Percentiles rank a stretch among this genome's conserved stretches.
These are phyloP conservation scores for Synanthedon andrenaeformis DNA, from an alignment of 2,888 invertebrate genomes.

Conservation along the genomic window DNA sequence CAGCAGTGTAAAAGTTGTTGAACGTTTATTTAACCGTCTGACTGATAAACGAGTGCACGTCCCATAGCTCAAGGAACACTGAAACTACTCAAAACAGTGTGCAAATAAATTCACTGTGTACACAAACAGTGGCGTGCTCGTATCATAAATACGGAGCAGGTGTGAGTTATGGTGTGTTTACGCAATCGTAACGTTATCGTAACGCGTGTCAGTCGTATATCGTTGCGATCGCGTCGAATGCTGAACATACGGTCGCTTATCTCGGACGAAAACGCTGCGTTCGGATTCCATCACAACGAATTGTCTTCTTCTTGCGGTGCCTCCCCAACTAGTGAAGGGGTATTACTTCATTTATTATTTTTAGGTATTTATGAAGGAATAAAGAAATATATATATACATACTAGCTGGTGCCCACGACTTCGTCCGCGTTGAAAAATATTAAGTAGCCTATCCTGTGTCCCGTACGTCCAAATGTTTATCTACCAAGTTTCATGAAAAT, in stretches of 20 bases:
- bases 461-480: too few species aligned
- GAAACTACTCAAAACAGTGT: not conserved
- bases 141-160: conserved; percentile 7
- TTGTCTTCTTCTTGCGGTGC: too few species aligned
- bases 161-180: conserved; percentile 8
- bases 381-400: too few species aligned
- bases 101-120: not conserved
- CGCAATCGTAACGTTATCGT: conserved; percentile 3
- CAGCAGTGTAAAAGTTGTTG: not conserved
- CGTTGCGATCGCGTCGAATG: conserved; percentile 1
- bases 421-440: too few species aligned
- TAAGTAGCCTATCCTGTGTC: too few species aligned
- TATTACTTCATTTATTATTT: too few species aligned
- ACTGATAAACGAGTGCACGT: not conserved
- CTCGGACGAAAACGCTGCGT: not conserved
- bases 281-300: too few species aligned
- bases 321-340: too few species aligned
- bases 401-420: too few species aligned
- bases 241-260: not conserved
- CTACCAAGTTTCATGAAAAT: too few species aligned
- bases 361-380: too few species aligned
- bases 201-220: conserved; percentile 4
- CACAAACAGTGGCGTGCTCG: conserved; percentile 2
- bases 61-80: not conserved
- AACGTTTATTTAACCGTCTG: not conserved